Evolutionary conservation across 2,888 invertebrate genomes (phyloP), one percentile per base, ranked within the genome.

Genomic region (Clunio marinus): DNA sequence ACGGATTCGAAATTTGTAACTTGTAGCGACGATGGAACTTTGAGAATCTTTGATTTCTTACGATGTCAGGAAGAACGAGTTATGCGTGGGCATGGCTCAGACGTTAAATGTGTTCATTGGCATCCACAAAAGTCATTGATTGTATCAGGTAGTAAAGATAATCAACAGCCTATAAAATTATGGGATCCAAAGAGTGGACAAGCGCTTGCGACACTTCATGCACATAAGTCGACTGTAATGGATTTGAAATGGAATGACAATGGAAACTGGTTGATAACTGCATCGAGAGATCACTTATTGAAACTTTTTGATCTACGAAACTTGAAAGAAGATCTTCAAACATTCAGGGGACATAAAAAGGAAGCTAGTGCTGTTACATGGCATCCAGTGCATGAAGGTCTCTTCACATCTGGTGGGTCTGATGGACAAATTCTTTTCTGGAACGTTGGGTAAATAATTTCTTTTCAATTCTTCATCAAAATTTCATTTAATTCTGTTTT

Each of bases 101-200:
- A 98, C 82, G 98, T 98, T 0, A 97, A 97, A 81, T 96, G 98
- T 81, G 96, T 98, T 4, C 97, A 98, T 78, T 99, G 99, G 99
- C 99, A 99, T 83, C 99, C 99, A 1, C 92, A 93, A 74, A 99
- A 98, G 80, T 91, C 93, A 70, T 85, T 99, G 60, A 88, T 99
- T 73, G 95, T 96, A 45, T 98, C 98, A 1, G 99, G 99, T 15
- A 98, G 97, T 77, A 97, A 99, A 81, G 99, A 99, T 78, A 97
- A 96, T 77, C 99, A 99, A 76, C 99, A 99, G 77, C 99, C 99
- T 2, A 93, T 99, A 41, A 99, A 99, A 80, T 81, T 99, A 62
- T 99, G 99, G 99, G 99, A 99, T 83, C 97, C 99, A 2, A 96
- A 96, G 78, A 89, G 91, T 68, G 98, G 97, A 4, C 89, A 91